A percentile compares a stretch with the other conserved stretches of the same genome.
Conservation (phyloP, 2,888 invertebrate species). For the Notodonta ziczac region DNA sequence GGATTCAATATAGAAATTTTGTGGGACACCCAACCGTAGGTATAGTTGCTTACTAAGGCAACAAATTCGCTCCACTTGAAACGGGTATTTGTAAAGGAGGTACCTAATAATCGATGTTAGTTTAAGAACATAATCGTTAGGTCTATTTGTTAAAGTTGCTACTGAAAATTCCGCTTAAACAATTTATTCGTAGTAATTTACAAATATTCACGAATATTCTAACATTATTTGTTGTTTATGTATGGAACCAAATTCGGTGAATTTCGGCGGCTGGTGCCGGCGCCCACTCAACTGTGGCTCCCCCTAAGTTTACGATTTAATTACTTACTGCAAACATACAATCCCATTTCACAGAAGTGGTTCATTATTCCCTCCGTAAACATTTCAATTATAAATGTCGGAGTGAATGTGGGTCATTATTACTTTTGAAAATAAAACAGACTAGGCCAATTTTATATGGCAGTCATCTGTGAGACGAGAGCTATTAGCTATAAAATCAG, state of each 20-base stretch:
- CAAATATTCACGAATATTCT: neutral
- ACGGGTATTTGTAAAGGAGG: too few species aligned
- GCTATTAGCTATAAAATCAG: slow-evolving; percentile 8
- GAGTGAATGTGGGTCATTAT: slow-evolving; percentile 5
- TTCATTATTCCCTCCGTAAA: slow-evolving; percentile 32
- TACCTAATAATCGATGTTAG: too few species aligned
- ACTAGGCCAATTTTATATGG: too few species aligned
- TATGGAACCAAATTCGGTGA: slow-evolving; percentile 22
- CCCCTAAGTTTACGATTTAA: slow-evolving; percentile 35
- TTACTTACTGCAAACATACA: slow-evolving; percentile 39
- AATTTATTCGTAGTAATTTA: too few species aligned
- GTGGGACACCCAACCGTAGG: neutral
- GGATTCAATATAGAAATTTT: slow-evolving; percentile 15
- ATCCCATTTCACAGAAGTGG: slow-evolving; percentile 32
- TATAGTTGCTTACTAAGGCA: neutral
- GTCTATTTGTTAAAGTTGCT: too few species aligned
- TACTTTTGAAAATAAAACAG: slow-evolving; percentile 8
- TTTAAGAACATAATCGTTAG: too few species aligned
- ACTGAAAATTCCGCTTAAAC: too few species aligned
- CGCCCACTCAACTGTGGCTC: slow-evolving; percentile 28
- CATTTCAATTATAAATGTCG: slow-evolving; percentile 26
- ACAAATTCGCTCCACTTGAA: too few species aligned
- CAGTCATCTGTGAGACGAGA: too few species aligned
- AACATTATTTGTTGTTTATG: slow-evolving; percentile 19
- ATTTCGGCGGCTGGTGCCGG: slow-evolving; percentile 15